Evolutionary conservation across 2,113 vertebrate species (phyloP).

Genomic region (Tenrec ecaudatus): DNA sequence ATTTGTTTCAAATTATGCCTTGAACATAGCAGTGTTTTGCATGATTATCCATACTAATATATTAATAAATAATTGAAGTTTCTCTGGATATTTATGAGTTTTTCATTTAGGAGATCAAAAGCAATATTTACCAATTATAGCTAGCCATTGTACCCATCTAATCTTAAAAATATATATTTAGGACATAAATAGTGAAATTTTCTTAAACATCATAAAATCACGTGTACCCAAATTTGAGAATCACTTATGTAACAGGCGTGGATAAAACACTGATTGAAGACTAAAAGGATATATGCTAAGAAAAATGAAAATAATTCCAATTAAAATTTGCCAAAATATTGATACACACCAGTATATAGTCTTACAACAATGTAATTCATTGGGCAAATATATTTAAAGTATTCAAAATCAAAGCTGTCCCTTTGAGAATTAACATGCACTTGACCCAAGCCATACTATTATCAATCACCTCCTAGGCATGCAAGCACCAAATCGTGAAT

Average conservation of each 20-base stretch:
- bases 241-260: neutral
- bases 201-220: neutral
- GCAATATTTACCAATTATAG: neutral
- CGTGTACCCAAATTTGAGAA: neutral
- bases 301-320: neutral
- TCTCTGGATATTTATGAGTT: neutral
- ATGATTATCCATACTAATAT: neutral
- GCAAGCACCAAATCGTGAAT: neutral
- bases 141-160: neutral
- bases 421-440: neutral
- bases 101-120: neutral
- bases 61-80: neutral
- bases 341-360: neutral
- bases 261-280: neutral
- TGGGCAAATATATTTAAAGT: neutral
- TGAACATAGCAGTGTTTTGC: neutral
- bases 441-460: neutral
- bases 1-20: neutral
- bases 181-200: neutral
- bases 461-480: neutral
- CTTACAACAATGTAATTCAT: neutral
- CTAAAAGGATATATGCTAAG: neutral
- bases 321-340: neutral
- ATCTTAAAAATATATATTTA: neutral
- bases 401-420: neutral